Conservation (phyloP, 2,113 vertebrate species). For the Entomyzon cyanotis region DNA sequence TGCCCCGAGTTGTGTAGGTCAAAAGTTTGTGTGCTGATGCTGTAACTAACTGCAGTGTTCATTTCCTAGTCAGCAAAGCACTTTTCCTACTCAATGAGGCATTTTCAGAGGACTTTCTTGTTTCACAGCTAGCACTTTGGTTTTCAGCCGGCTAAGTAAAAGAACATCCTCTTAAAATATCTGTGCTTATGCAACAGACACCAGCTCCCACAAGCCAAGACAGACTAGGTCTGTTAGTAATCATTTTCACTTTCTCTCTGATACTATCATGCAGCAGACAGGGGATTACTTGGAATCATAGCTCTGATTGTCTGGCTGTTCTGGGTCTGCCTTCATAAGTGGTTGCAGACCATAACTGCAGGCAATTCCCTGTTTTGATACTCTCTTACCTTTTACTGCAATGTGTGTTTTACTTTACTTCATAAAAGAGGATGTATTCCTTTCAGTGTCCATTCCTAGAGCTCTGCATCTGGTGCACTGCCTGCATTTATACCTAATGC, state of each 20-base stretch:
- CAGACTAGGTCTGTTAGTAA: not conserved
- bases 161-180: not conserved
- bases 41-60: not conserved
- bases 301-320: not conserved
- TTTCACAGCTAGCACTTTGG: not conserved
- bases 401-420: not conserved
- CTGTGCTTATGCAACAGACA: not conserved
- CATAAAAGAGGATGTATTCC: not conserved
- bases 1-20: not conserved
- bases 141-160: not conserved
- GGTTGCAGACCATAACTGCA: not conserved
- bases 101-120: not conserved
- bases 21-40: not conserved
- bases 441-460: not conserved
- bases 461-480: not conserved
- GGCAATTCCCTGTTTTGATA: not conserved
- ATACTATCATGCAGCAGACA: rapidly evolving
- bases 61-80: not conserved
- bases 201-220: not conserved
- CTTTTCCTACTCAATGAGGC: not conserved
- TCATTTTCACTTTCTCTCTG: not conserved
- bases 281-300: not conserved
- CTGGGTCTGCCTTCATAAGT: not conserved
- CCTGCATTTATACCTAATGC: not conserved
- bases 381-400: not conserved